Evolutionary conservation across 2,888 invertebrate genomes (phyloP).

Genomic region (Parochlus steinenii): DNA sequence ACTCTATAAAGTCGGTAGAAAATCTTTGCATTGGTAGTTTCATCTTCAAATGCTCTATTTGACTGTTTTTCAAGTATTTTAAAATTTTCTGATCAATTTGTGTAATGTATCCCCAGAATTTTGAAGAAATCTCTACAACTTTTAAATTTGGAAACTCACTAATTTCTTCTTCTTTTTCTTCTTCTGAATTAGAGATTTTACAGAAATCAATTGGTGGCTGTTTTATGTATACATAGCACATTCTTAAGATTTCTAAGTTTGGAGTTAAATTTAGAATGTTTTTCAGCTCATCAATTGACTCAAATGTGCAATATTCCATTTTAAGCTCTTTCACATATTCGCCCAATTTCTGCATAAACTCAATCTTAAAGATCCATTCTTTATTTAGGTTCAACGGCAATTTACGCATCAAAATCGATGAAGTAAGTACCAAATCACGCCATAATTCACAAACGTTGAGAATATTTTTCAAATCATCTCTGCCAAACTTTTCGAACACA

Average conservation of each 20-base stretch:
- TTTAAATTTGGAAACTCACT: background rate
- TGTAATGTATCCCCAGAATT: constrained; percentile 11
- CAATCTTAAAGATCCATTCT: constrained; percentile 8
- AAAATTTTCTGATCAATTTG: constrained; percentile 8
- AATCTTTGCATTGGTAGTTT: constrained; percentile 11
- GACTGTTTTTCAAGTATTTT: constrained; percentile 3
- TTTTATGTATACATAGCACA: constrained; percentile 11
- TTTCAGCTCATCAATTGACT: constrained; percentile 9
- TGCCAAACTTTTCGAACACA: constrained; percentile 5
- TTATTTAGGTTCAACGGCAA: constrained; percentile 8
- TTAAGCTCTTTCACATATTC: constrained; percentile 8
- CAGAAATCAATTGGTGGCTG: constrained; percentile 1
- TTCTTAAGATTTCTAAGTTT: constrained; percentile 7
- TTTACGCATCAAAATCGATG: constrained; percentile 6
- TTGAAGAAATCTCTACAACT: constrained; percentile 7
- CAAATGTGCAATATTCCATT: constrained; percentile 8
- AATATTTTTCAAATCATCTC: background rate
- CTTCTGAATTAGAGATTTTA: too few relatives aligned
- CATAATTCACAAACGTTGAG: constrained; percentile 1
- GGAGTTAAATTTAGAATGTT: constrained; percentile 4
- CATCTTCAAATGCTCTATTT: constrained; percentile 1
- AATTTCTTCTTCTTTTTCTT: too few relatives aligned
- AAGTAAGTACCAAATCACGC: constrained; percentile 3
- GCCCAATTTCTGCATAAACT: constrained; percentile 6
- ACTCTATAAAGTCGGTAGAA: constrained; percentile 8